Base-by-base conservation (phyloP, 2,113 vertebrate genomes). In the Mastomys natalensis region DNA sequence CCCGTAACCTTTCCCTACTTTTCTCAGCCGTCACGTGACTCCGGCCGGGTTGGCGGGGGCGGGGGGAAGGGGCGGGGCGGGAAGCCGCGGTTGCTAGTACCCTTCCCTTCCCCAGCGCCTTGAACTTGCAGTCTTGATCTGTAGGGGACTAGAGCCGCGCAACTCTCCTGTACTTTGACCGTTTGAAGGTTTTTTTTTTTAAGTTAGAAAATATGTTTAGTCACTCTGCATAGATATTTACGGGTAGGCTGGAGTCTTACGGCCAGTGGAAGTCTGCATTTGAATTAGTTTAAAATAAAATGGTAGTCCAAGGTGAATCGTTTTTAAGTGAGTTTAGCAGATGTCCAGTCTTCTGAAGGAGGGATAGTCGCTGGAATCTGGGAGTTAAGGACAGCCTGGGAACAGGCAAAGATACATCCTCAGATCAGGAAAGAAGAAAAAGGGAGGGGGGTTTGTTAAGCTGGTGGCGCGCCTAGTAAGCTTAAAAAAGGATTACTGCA, bases 1-100 rank as follows among this genome's bases (percentile, higher is more conserved):
- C 87, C 24, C 51, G 68, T 98, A 96, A 98, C 98, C 98, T 98
- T 98, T 99, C 98, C 98, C 98, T 97, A 98, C 97, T 98, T 99
- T 98, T 90, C 89, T 90, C 91, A n/a, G 13, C 8, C 37, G 96
- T 98, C 98, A 98, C 98, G 98, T 98, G 98, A 97, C 82, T 22
- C 86, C 31, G n/a, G 92, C 72, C 45, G 24, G 22, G 82, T 58
- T 48, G 45, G 45, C n/a, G n/a, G n/a, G n/a, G n/a, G n/a, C n/a
- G 90, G 91, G 84, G 88, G 96, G 88, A 89, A 82, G 81, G 96
- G 95, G 92, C 62, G 95, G 92, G 76, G 97, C 89, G 93, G 90
- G 94, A 62, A 43, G 84, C 81, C 64, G 93, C 90, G 3, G 89
- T 21, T 2, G 93, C 86, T 89, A 0, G 45, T 45, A 93, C 43